These are phyloP conservation scores for Cyprinodon diabolis DNA, from an alignment of 2,797 vertebrate species.

Conservation along the genomic window DNA sequence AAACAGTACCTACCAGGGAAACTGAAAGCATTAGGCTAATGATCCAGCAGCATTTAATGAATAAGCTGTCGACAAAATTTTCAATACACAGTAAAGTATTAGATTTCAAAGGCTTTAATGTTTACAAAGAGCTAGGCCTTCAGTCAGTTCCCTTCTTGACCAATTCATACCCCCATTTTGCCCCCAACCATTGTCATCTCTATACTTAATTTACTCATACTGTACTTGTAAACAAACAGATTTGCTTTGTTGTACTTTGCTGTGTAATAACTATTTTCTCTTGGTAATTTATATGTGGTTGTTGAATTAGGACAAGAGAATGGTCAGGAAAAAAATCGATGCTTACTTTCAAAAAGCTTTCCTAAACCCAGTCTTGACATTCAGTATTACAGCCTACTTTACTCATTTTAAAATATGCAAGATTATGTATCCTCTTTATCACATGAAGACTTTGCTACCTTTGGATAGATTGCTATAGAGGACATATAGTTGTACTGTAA, in stretches of 20 bases:
- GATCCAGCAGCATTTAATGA: background rate
- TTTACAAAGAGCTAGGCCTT: too few relatives aligned
- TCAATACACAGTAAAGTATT: background rate
- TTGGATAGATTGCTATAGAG: too few relatives aligned
- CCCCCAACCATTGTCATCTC: too few relatives aligned
- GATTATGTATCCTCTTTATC: too few relatives aligned
- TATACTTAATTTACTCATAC: background rate
- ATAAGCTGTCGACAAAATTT: background rate
- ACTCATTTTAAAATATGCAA: too few relatives aligned
- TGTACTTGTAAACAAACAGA: background rate
- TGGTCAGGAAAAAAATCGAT: background rate
- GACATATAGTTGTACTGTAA: too few relatives aligned
- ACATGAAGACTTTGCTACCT: too few relatives aligned
- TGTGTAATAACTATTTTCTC: background rate
- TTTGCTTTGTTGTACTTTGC: background rate
- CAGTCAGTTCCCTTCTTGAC: too few relatives aligned
- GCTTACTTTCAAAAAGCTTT: background rate
- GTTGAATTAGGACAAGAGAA: background rate
- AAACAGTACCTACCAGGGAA: constrained; percentile 16
- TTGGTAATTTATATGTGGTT: background rate
- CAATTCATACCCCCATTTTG: background rate
- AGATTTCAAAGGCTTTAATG: background rate
- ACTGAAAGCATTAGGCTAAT: constrained; percentile 4
- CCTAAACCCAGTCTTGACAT: too few relatives aligned
- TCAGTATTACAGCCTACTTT: too few relatives aligned